phyloP scores from a whole-genome alignment of 2,888 invertebrate species.

The Ophion ventricosus region DNA sequence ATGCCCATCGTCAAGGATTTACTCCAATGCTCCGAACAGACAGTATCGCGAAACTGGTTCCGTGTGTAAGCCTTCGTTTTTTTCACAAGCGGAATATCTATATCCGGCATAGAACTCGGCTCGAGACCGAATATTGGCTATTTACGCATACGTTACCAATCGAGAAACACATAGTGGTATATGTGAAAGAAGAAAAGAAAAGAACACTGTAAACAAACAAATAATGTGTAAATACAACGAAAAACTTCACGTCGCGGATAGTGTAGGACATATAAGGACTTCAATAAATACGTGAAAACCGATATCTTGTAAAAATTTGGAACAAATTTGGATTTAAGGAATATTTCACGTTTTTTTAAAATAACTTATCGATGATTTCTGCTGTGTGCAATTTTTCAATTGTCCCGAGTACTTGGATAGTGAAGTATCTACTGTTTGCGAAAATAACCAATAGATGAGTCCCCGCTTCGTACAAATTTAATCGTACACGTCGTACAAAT shows the following conservation, averaged over 20 bases:
- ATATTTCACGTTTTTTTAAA: too few species aligned
- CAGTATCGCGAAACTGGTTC: not conserved
- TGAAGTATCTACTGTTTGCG: too few species aligned
- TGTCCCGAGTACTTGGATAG: too few species aligned
- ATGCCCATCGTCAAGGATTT: not conserved
- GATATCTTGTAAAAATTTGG: not conserved
- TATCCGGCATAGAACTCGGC: slow-evolving; percentile 14
- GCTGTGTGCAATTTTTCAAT: too few species aligned
- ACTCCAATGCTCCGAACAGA: slow-evolving; percentile 2
- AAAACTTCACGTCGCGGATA: slow-evolving; percentile 57
- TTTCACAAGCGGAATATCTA: slow-evolving; percentile 4
- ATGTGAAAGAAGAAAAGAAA: slow-evolving; percentile 29
- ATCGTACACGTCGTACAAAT: too few species aligned
- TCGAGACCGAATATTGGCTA: slow-evolving; percentile 4
- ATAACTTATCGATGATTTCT: too few species aligned
- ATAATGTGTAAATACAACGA: slow-evolving; percentile 65
- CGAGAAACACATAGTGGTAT: slow-evolving; percentile 30
- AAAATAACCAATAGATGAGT: too few species aligned
- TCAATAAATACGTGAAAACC: slow-evolving; percentile 60
- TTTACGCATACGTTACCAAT: slow-evolving; percentile 37
- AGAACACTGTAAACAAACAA: slow-evolving; percentile 36
- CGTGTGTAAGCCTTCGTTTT: slow-evolving; percentile 1
- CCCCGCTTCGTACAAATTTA: too few species aligned
- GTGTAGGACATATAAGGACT: slow-evolving; percentile 65
- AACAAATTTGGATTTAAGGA: not conserved